phyloP scores from a whole-genome alignment of 2,113 vertebrate genomes.

The Hiodon alosoides region DNA sequence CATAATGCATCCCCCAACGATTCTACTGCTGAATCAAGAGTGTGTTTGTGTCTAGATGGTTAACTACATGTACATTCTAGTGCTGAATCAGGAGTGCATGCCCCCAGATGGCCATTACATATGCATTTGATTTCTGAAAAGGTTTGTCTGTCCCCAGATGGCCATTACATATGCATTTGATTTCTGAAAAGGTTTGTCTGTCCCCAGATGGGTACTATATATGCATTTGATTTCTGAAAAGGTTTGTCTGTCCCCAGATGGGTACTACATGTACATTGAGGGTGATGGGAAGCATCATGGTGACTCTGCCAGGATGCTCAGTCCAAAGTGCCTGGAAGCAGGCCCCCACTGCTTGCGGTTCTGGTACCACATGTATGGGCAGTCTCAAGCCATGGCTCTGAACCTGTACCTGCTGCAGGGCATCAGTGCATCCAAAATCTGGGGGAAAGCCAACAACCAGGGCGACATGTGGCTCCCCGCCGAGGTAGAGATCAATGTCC shows the following conservation, averaged over 20 bases:
- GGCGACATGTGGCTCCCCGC: conserved; percentile 56
- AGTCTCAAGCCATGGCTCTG: conserved; percentile 52
- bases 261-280: conserved; percentile 71
- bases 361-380: conserved; percentile 77
- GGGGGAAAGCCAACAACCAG: conserved; percentile 50
- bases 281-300: conserved; percentile 40
- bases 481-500: conserved; percentile 40
- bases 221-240: neutral
- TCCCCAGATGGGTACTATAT: neutral
- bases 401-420: conserved; percentile 51
- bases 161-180: neutral
- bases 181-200: no score
- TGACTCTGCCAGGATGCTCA: conserved; percentile 58
- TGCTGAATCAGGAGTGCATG: no score
- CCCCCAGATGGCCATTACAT: neutral
- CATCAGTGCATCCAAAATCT: conserved; percentile 33
- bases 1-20: no score
- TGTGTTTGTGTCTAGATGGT: no score
- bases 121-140: neutral
- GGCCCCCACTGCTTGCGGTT: conserved; percentile 67
- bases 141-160: neutral
- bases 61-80: no score
- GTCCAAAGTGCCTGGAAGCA: conserved; percentile 46
- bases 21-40: no score
- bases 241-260: conserved; percentile 48